phyloP scores from a whole-genome alignment of 2,113 vertebrate genomes.

The Hippotragus niger region DNA sequence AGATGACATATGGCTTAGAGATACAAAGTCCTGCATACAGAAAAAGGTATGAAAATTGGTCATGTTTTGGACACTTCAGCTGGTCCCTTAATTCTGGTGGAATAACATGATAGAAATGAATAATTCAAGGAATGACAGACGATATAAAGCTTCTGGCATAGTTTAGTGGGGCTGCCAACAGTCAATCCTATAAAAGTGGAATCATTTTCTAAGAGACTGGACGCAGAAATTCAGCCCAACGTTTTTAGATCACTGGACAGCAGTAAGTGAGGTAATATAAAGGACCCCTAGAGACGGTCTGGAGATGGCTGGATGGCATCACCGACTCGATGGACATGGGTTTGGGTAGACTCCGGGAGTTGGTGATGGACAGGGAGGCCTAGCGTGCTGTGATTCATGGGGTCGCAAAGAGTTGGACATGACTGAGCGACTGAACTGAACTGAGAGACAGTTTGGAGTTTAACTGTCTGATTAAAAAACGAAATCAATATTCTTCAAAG shows the following conservation, averaged over 20 bases:
- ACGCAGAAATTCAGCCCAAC: neutral
- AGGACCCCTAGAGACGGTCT: neutral
- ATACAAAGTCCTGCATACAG: constrained; percentile 32
- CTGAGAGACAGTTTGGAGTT: neutral
- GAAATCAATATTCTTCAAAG: neutral
- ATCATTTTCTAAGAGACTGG: neutral
- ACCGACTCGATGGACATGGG: too few species aligned
- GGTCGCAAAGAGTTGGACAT: too few species aligned
- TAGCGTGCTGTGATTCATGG: too few species aligned
- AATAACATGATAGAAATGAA: neutral
- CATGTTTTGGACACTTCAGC: neutral
- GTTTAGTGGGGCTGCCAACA: neutral
- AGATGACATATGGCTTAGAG: constrained; percentile 54
- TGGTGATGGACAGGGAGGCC: too few species aligned
- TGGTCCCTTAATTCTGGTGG: neutral
- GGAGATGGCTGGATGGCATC: neutral
- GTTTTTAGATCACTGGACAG: neutral
- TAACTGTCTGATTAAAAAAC: neutral
- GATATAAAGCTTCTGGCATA: neutral
- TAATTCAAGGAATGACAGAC: neutral
- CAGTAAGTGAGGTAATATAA: neutral
- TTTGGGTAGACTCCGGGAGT: too few species aligned
- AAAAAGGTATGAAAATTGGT: neutral
- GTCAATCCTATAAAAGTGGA: neutral
- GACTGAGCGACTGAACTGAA: too few species aligned